A percentile compares a stretch with the other conserved stretches of the same genome.
These are phyloP conservation scores for Caenorhabditis afra DNA, from an alignment of 2,888 invertebrate genomes.

Conservation along the genomic window DNA sequence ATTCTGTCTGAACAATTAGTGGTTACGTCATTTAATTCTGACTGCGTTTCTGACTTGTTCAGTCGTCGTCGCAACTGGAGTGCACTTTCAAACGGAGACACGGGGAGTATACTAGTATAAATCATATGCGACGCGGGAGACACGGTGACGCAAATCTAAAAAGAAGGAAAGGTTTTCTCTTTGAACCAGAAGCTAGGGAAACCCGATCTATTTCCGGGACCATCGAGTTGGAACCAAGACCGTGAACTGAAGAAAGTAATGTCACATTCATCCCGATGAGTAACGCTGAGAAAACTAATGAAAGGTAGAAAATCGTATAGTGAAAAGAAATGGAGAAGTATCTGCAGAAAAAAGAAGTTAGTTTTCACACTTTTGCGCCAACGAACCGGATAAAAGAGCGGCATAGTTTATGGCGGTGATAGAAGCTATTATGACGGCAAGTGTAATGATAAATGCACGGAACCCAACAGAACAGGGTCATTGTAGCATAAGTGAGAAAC, in stretches of 20 bases:
- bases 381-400: conserved; percentile 74
- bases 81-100: conserved; percentile 51
- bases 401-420: conserved; percentile 77
- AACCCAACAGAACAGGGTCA: conserved; percentile 67
- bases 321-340: conserved; percentile 75
- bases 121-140: conserved; percentile 51
- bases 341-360: conserved; percentile 56
- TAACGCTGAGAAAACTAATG: conserved; percentile 59
- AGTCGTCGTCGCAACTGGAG: conserved; percentile 12
- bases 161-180: background rate
- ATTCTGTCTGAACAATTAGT: conserved; percentile 38
- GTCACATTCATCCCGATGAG: conserved; percentile 72
- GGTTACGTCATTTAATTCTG: no score
- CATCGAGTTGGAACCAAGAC: conserved; percentile 73
- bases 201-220: conserved; percentile 77
- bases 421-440: conserved; percentile 74
- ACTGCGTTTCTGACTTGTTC: conserved; percentile 25
- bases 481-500: conserved; percentile 64
- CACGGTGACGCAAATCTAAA: conserved; percentile 65
- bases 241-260: conserved; percentile 76
- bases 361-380: background rate
- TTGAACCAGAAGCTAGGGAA: background rate
- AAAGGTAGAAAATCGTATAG: conserved; percentile 72
- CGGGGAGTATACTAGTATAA: conserved; percentile 43
- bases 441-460: conserved; percentile 73